Conservation (phyloP, 2,797 vertebrate species). For the Columba guinea region DNA sequence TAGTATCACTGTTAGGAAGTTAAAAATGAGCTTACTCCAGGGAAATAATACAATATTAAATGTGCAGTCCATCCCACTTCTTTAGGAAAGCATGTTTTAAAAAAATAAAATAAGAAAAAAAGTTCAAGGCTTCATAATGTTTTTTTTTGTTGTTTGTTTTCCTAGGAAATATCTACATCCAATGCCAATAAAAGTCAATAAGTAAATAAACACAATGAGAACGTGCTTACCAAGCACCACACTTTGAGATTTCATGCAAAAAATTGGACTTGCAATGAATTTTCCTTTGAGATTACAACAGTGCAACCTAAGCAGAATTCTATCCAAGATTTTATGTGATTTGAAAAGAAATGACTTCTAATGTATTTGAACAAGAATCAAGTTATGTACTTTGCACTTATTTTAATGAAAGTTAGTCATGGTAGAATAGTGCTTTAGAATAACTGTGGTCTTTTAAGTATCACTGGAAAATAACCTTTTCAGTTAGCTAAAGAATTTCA, state of each 20-base stretch:
- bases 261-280: not conserved
- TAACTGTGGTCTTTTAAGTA: conserved; percentile 25
- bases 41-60: not conserved
- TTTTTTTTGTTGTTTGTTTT: not conserved
- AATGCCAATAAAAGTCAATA: not conserved
- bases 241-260: not conserved
- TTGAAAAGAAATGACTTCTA: conserved; percentile 25
- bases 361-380: conserved; percentile 40
- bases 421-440: conserved; percentile 17
- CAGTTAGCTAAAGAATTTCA: conserved; percentile 43
- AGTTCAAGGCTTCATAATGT: not conserved
- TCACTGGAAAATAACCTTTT: conserved; percentile 55
- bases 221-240: not conserved
- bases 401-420: conserved; percentile 43
- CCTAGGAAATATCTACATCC: not conserved
- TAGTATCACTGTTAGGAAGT: accelerated
- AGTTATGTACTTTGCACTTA: conserved; percentile 40
- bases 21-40: not conserved
- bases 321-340: conserved; percentile 6
- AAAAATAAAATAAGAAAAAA: not conserved
- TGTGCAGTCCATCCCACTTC: not conserved
- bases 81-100: not conserved
- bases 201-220: not conserved
- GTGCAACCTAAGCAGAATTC: not conserved
- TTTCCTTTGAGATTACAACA: not conserved